phyloP scores from a whole-genome alignment of 2,797 vertebrate species.

The Phylloscopus collybita region DNA sequence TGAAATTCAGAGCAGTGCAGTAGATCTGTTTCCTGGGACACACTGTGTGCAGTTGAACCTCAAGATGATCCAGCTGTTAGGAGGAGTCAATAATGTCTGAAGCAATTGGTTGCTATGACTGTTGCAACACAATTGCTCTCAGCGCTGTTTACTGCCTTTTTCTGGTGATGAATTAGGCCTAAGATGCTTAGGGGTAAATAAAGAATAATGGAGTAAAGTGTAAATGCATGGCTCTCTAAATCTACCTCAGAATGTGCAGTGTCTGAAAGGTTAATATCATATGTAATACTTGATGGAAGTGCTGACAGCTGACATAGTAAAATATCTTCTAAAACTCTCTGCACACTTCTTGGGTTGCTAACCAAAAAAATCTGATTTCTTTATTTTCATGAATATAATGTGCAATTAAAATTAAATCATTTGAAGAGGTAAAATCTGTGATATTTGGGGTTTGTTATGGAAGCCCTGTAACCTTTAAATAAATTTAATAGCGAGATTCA shows the following conservation, averaged over 20 bases:
- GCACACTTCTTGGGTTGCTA: not conserved
- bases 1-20: not conserved
- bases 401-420: not conserved
- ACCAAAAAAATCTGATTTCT: not conserved
- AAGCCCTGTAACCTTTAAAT: not conserved
- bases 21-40: not conserved
- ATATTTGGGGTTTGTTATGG: not conserved
- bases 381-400: not conserved
- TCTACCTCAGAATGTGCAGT: not conserved
- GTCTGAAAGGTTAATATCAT: constrained; percentile 12
- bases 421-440: not conserved
- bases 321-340: not conserved
- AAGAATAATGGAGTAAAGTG: not conserved
- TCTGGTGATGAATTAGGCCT: not conserved
- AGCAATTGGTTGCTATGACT: not conserved
- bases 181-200: not conserved
- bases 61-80: not conserved
- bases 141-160: not conserved
- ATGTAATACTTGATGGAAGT: not conserved
- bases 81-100: not conserved
- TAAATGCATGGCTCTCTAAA: not conserved
- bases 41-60: accelerated
- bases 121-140: not conserved
- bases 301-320: not conserved
- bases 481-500: not conserved